A percentile compares a stretch with the other conserved stretches of the same genome.
Evolutionary conservation across 2,113 vertebrate genomes (phyloP).

Genomic region (Ia io): DNA sequence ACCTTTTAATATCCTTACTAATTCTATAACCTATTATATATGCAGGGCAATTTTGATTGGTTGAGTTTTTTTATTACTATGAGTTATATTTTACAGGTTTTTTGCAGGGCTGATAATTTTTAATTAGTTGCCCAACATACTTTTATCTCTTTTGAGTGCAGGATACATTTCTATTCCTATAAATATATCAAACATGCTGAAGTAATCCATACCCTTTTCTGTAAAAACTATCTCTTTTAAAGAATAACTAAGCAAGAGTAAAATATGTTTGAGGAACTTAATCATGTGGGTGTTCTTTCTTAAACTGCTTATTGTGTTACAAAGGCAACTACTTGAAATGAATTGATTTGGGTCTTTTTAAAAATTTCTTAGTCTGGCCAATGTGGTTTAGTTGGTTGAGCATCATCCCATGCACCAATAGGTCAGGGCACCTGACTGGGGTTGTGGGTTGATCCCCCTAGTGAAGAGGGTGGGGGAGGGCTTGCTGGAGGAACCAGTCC

Average conservation of each 20-base stretch:
- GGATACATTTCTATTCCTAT: neutral
- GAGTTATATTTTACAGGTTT: neutral
- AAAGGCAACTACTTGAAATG: constrained; percentile 17
- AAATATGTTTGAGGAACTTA: constrained; percentile 64
- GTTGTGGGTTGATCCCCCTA: too few relatives aligned
- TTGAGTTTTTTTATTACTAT: neutral
- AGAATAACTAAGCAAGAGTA: constrained; percentile 51
- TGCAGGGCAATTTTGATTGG: neutral
- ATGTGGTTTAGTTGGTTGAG: too few relatives aligned
- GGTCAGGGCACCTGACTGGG: too few relatives aligned
- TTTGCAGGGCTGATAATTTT: neutral
- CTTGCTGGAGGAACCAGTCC: too few relatives aligned
- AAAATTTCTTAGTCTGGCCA: neutral
- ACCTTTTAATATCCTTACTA: neutral
- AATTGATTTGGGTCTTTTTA: constrained; percentile 44
- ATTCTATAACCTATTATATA: neutral
- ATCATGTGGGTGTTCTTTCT: constrained; percentile 44
- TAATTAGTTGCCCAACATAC: neutral
- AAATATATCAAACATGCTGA: neutral
- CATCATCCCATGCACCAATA: too few relatives aligned
- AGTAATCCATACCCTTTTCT: neutral
- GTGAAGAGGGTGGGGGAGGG: too few relatives aligned
- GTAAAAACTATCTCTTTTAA: constrained; percentile 6
- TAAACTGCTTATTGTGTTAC: neutral
- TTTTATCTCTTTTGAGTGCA: neutral